Evolutionary conservation across 2,113 vertebrate species (phyloP), one percentile per base, ranked within the genome.

Genomic region (Morphnarchus princeps): DNA sequence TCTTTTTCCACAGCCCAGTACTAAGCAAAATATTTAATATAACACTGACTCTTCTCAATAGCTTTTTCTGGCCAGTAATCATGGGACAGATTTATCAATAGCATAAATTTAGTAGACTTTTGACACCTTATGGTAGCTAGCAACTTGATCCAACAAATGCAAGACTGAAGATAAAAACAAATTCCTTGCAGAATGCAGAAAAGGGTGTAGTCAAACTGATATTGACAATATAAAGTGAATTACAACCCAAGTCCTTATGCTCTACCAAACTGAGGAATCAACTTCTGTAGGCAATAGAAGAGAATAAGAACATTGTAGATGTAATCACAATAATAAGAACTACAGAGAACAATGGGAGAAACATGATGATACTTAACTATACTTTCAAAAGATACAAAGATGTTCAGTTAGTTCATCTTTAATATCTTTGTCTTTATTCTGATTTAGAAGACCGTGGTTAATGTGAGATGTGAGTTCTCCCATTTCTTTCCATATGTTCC

Each of bases 401-500:
- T 87, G 54, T 66, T 91, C 31, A 9, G 16, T 73, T 83, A 83
- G 72, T 82, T 79, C 13, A 49, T 80, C 58, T 73, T 95, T 82
- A 92, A 54, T 87, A 71, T 91, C 54, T 73, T 96, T 95, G 70
- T 92, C 45, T 88, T 96, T 89, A 67, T 83, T 93, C 74, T 83
- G 74, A 74, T 86, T 88, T 93, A 73, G 55, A 92, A 77, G 67
- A 92, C 73, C 5, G 4, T 78, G 55, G 82, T 74, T 93, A 88
- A 92, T 42, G 24, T 63, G 74, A 95, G 71, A 93, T 66, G 29
- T 83, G 72, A 94, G 55, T 88, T 95, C 90, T 94, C 67, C 79
- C 74, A 50, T 96, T 97, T 92, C 92, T 89, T 96, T 96, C 96
- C 97, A 95, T 97, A 97, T 96, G 95, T 80, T 95, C 82, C 72